These are phyloP conservation scores for Agrotis puta DNA, from an alignment of 2,888 invertebrate genomes.

Conservation along the genomic window DNA sequence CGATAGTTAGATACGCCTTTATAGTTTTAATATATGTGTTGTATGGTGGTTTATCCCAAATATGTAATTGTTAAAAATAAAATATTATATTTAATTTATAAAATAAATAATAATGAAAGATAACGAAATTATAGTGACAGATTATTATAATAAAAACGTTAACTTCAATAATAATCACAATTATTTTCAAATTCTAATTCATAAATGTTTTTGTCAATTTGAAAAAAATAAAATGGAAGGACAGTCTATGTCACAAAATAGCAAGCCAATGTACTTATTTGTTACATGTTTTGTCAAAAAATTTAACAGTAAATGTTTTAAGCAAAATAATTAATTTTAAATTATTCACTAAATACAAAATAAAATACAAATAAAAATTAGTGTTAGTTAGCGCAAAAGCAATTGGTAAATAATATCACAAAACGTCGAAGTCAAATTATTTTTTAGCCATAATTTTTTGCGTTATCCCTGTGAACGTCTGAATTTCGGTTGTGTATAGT, in stretches of 20 bases:
- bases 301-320: conserved; percentile 6
- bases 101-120: conserved; percentile 14
- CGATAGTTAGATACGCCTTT: conserved; percentile 56
- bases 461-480: conserved; percentile 68
- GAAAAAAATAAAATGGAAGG: conserved; percentile 1
- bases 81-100: conserved; percentile 48
- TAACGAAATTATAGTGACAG: conserved; percentile 26
- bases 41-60: conserved; percentile 48
- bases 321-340: conserved; percentile 11
- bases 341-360: conserved; percentile 30
- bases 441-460: conserved; percentile 68
- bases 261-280: conserved; percentile 1
- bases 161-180: conserved; percentile 7
- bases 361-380: conserved; percentile 28
- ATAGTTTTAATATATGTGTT: conserved; percentile 54
- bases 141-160: conserved; percentile 4
- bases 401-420: conserved; percentile 80
- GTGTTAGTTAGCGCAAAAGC: conserved; percentile 68
- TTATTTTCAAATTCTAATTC: conserved; percentile 32
- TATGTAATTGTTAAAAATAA: conserved; percentile 45
- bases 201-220: conserved; percentile 35
- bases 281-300: conserved; percentile 5
- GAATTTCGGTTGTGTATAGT: conserved; percentile 79
- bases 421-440: conserved; percentile 84
- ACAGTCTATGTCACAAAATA: conserved; percentile 3